These are phyloP conservation scores for Belonocnema kinseyi DNA, from an alignment of 1,140 invertebrate genomes.

Conservation along the genomic window DNA sequence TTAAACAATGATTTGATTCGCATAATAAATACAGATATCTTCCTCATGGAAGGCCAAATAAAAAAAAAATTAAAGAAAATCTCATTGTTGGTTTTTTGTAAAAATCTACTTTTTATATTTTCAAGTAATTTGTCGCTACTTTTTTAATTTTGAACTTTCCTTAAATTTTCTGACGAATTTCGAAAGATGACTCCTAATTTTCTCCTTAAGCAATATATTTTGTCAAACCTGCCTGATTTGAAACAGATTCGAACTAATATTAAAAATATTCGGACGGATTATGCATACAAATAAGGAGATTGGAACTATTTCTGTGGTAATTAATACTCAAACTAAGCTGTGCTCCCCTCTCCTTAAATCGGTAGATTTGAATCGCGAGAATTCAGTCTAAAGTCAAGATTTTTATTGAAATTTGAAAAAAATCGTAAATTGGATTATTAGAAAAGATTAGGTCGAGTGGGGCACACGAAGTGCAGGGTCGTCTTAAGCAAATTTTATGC, in stretches of 20 bases:
- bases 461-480: conserved; percentile 7
- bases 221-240: not conserved
- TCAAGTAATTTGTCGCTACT: too few relatives aligned
- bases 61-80: too few relatives aligned
- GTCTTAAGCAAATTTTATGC: conserved; percentile 7
- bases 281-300: not conserved
- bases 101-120: too few relatives aligned
- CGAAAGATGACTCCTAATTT: too few relatives aligned
- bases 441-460: conserved; percentile 15
- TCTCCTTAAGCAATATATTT: too few relatives aligned
- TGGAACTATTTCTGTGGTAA: not conserved
- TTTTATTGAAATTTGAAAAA: not conserved
- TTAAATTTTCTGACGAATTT: too few relatives aligned
- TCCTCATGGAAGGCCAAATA: too few relatives aligned
- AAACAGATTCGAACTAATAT: not conserved
- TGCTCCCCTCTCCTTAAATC: conserved; percentile 15
- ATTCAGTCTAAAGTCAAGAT: not conserved
- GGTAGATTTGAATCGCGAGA: not conserved
- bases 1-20: too few relatives aligned
- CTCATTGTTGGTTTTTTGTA: too few relatives aligned
- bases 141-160: too few relatives aligned
- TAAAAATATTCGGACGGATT: too few relatives aligned
- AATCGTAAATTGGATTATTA: not conserved
- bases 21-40: too few relatives aligned
- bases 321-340: not conserved